Evolutionary conservation across 2,888 invertebrate species (phyloP).

Genomic region (Norana najaformis): DNA sequence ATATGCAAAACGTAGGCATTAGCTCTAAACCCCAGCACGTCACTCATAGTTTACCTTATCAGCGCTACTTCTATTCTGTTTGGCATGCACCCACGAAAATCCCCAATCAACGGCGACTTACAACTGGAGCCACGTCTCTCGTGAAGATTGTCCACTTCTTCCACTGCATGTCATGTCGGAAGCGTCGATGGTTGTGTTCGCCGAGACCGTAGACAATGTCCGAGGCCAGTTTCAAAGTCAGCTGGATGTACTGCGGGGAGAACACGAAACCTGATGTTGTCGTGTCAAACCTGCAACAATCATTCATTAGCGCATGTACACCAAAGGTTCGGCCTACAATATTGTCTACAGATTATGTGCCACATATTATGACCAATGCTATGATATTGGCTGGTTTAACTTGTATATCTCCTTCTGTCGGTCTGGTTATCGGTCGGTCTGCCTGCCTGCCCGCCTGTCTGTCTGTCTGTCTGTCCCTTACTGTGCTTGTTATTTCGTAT

Average conservation of each 20-base stretch:
- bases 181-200: slow-evolving; percentile 52
- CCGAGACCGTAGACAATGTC: slow-evolving; percentile 54
- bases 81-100: not conserved
- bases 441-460: not conserved
- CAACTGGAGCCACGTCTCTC: slow-evolving; percentile 51
- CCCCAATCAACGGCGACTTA: slow-evolving; percentile 37
- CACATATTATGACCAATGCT: no score
- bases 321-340: no score
- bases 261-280: slow-evolving; percentile 48
- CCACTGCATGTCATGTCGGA: slow-evolving; percentile 54
- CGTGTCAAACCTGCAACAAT: slow-evolving; percentile 47
- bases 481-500: not conserved
- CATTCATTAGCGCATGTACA: no score
- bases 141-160: slow-evolving; percentile 55
- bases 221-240: slow-evolving; percentile 49
- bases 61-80: not conserved
- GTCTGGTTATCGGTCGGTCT: not conserved
- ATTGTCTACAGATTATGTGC: no score
- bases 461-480: not conserved
- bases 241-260: slow-evolving; percentile 52
- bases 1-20: no score
- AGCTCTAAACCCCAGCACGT: no score
- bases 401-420: not conserved
- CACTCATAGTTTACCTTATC: no score
- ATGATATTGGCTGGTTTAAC: no score